Base-by-base conservation (phyloP, 2,888 invertebrate species). In the Punctoribates punctum region DNA sequence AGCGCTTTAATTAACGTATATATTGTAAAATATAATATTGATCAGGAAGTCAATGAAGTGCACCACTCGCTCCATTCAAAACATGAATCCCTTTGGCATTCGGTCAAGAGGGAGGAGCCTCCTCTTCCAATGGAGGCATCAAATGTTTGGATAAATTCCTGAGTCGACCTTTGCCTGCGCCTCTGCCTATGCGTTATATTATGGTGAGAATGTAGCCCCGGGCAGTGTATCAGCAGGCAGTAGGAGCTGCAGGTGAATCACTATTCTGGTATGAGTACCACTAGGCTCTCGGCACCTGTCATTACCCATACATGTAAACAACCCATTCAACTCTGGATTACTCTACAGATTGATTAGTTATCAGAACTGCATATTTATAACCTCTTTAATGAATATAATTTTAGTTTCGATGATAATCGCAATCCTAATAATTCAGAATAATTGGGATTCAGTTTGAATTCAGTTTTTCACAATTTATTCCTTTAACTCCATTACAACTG, bases 231-330 rank as follows among this genome's bases (percentile, higher is more conserved):
- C 72, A 72, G 72, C 72, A 48, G 72, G 72, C 72, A 72, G 72
- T 72, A 72, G 72, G 48, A 72, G 72, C 72, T 72, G 72, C 72
- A 72, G 72, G 72, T 72, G 72, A 72, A 72, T 72, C 48, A 72
- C 72, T 72, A 72, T 72, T 48, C 72, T 48, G 46, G 46, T 72
- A 72, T 72, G 72, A 72, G 72, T 72, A 72, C 72, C 72, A 72
- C 46, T 23, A 72, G 72, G 72, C 72, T 46, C 72, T 72, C 72
- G 72, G 72, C 72, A 72, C 72, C 72, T 72, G 72, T 72, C 72
- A 72, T 72, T 72, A 72, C 72, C 72, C 72, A 72, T 72, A 72
- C 72, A 72, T 72, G 72, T 72, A 72, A 72, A 72, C 72, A 72
- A 72, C 72, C 72, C 72, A 72, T 72, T 72, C 46, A 17, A 72